Percentiles rank a stretch among this genome's conserved stretches.
phyloP scores from a whole-genome alignment of 2,888 invertebrate species.

The Smittia sp. region DNA sequence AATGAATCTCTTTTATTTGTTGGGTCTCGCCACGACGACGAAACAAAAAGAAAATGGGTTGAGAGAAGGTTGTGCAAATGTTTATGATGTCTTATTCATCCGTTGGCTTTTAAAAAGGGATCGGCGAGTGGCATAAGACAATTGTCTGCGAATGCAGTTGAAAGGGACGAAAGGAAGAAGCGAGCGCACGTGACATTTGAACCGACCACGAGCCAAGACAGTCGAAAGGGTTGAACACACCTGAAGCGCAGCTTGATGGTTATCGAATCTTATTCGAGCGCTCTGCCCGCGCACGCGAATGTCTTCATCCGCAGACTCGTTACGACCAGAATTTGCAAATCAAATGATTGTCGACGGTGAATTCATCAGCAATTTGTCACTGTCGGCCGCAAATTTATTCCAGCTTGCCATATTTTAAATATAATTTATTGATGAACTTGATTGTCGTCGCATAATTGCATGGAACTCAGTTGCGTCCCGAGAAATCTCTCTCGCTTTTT shows the following conservation, averaged over 20 bases:
- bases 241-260: not conserved
- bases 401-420: constrained; percentile 28
- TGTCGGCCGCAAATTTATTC: constrained; percentile 35
- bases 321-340: constrained; percentile 30
- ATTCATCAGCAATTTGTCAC: constrained; percentile 39
- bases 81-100: not conserved
- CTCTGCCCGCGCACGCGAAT: not conserved
- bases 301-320: constrained; percentile 8
- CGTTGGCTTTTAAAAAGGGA: not conserved
- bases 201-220: constrained; percentile 13
- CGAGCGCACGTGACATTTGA: constrained; percentile 30
- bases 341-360: constrained; percentile 14
- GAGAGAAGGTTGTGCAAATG: constrained; percentile 8
- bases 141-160: not conserved
- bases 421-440: constrained; percentile 34
- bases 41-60: constrained; percentile 2
- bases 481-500: too few relatives aligned
- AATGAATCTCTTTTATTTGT: not conserved
- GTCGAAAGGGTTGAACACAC: not conserved
- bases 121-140: constrained; percentile 15
- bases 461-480: not conserved
- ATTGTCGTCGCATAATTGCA: constrained; percentile 26
- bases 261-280: not conserved
- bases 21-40: not conserved
- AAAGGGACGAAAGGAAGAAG: not conserved